Conservation (phyloP, 2,113 vertebrate genomes). For the Anser cygnoides region DNA sequence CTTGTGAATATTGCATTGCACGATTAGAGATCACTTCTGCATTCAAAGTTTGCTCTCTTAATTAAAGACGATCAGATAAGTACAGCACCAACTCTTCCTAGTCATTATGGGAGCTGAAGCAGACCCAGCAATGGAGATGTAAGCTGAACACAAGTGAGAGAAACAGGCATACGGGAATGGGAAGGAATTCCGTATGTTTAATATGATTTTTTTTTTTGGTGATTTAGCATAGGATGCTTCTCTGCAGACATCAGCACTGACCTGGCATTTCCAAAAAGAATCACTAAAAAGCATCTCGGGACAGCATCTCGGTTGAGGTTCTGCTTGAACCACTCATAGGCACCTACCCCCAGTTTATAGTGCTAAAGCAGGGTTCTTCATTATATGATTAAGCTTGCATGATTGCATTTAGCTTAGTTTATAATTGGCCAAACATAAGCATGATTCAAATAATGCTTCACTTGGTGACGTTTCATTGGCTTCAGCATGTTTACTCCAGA, state of each 20-base stretch:
- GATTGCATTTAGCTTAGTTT: background rate
- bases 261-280: background rate
- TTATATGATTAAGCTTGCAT: background rate
- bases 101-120: constrained; percentile 28
- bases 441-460: background rate
- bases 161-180: background rate
- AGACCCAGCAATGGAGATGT: background rate
- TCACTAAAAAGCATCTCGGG: background rate
- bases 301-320: background rate
- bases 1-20: constrained; percentile 68
- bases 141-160: background rate
- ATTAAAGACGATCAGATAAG: constrained; percentile 71
- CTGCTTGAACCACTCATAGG: background rate
- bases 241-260: background rate
- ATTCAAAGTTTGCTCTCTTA: constrained; percentile 62
- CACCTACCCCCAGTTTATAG: background rate
- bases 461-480: background rate
- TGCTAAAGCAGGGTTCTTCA: background rate
- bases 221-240: background rate
- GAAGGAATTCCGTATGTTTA: background rate
- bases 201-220: background rate
- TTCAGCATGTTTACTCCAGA: background rate
- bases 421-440: background rate
- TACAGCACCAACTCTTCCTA: background rate
- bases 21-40: constrained; percentile 46